Percentiles rank a stretch among this genome's conserved stretches.
Conservation (phyloP, 2,113 vertebrate genomes). For the Anhinga rufa region DNA sequence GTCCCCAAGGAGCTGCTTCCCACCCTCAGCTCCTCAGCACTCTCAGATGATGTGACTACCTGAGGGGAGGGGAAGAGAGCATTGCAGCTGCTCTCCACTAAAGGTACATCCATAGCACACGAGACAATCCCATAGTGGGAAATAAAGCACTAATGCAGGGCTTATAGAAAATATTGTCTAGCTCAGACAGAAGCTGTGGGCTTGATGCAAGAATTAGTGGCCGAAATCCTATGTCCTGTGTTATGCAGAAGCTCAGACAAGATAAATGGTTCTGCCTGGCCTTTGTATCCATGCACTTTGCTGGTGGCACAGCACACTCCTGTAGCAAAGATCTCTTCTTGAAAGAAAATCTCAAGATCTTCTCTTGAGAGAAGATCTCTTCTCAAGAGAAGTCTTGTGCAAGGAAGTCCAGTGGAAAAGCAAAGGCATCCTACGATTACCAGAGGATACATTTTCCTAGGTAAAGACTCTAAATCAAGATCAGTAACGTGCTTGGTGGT, state of each 20-base stretch:
- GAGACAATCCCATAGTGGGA: neutral
- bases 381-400: neutral
- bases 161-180: neutral
- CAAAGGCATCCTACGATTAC: neutral
- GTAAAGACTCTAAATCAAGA: neutral
- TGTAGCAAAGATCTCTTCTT: neutral
- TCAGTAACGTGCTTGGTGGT: neutral
- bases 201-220: neutral
- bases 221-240: neutral
- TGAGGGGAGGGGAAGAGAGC: neutral
- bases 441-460: neutral
- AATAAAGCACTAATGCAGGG: neutral
- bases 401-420: neutral
- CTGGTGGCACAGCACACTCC: neutral
- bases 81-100: neutral
- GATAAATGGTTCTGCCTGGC: neutral
- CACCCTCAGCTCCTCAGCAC: neutral
- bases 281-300: neutral
- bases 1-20: neutral
- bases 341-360: neutral
- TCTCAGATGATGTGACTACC: too few species aligned
- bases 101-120: neutral
- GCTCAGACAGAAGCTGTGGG: neutral
- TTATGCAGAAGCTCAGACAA: neutral
- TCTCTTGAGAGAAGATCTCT: neutral